Conservation (phyloP, 92 coral and sea anemone genomes). For the Montipora capitata region DNA sequence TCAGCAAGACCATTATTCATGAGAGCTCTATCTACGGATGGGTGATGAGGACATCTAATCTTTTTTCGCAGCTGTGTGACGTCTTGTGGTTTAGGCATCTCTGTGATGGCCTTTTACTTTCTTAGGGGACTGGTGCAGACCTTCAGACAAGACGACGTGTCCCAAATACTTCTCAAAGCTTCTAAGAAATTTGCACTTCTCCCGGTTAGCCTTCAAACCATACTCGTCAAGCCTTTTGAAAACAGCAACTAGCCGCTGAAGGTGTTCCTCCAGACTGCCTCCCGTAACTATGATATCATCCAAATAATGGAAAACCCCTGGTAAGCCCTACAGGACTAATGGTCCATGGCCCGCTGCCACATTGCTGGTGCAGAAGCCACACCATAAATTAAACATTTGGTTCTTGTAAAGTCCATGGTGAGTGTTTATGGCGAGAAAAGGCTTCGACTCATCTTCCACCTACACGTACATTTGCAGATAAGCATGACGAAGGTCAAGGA, state of each 20-base stretch:
- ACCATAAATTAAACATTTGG: conserved; percentile 68
- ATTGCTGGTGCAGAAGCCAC: conserved; percentile 75
- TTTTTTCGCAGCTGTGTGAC: too few species aligned
- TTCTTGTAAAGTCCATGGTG: conserved; percentile 60
- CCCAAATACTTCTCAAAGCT: too few species aligned
- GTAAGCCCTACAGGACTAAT: conserved; percentile 63
- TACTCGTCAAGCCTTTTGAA: conserved; percentile 34
- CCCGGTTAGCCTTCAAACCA: not conserved
- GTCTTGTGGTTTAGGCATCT: too few species aligned
- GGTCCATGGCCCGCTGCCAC: conserved; percentile 80
- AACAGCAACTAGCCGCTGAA: conserved; percentile 48
- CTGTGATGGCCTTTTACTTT: too few species aligned
- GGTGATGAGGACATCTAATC: too few species aligned
- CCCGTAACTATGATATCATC: conserved; percentile 80
- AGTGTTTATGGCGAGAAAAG: conserved; percentile 33
- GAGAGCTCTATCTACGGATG: too few species aligned
- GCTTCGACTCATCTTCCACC: conserved; percentile 48
- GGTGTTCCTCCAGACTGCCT: conserved; percentile 44
- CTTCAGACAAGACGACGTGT: too few species aligned
- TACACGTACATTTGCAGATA: conserved; percentile 68
- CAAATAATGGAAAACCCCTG: conserved; percentile 48
- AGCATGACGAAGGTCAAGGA: conserved; percentile 65
- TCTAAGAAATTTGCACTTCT: too few species aligned
- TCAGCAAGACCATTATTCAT: too few species aligned
- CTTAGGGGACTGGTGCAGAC: too few species aligned